Percentiles rank a stretch among this genome's conserved stretches.
These are phyloP conservation scores for Watersipora subatra DNA, from an alignment of 1,140 invertebrate species.

Conservation along the genomic window DNA sequence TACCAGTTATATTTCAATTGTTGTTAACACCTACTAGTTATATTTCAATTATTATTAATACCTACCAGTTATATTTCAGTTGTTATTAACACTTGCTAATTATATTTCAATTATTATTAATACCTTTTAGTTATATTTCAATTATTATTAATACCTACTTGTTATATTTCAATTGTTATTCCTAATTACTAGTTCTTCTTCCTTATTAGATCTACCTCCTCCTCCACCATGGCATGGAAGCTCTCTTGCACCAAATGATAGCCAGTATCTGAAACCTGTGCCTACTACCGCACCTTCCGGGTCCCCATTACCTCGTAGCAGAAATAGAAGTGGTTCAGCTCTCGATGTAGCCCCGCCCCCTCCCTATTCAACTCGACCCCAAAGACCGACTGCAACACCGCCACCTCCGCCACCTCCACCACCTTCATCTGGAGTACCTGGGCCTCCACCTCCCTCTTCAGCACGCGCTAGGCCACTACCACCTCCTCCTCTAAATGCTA, in stretches of 20 bases:
- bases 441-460: constrained; percentile 14
- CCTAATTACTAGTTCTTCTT: neutral
- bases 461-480: constrained; percentile 17
- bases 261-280: constrained; percentile 2
- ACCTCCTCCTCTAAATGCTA: constrained; percentile 52
- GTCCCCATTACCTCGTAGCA: constrained; percentile 16
- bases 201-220: constrained; percentile 10
- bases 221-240: constrained; percentile 6
- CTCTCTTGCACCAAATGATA: constrained; percentile 15
- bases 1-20: no score
- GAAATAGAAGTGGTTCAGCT: constrained; percentile 3
- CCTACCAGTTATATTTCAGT: no score
- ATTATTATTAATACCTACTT: no score
- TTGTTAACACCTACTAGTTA: no score
- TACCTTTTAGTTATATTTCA: no score
- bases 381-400: constrained; percentile 9
- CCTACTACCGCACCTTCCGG: constrained; percentile 12
- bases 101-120: no score
- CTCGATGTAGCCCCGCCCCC: constrained; percentile 9
- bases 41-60: no score
- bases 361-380: constrained; percentile 6
- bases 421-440: constrained; percentile 5
- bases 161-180: no score
- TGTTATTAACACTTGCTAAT: no score
- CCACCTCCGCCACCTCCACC: constrained; percentile 6